Conservation (phyloP, 2,888 invertebrate species). For the Sepiola atlantica region DNA sequence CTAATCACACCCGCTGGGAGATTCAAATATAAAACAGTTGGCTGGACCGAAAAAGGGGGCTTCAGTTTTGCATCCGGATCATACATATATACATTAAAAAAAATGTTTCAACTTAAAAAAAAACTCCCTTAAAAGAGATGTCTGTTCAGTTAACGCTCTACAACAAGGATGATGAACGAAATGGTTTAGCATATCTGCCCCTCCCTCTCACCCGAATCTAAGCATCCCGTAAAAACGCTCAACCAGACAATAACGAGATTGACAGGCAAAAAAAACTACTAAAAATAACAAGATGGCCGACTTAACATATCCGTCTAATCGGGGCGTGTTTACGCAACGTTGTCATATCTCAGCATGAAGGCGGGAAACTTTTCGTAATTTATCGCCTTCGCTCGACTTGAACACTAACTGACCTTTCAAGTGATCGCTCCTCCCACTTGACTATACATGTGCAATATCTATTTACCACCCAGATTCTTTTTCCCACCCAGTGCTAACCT, state of each 20-base stretch:
- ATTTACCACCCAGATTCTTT: not conserved
- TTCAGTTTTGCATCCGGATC: no score
- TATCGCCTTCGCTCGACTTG: conserved; percentile 20
- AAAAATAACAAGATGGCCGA: not conserved
- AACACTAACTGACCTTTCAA: not conserved
- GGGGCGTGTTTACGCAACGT: conserved; percentile 6
- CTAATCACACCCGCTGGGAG: no score
- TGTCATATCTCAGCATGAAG: not conserved
- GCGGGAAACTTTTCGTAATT: conserved; percentile 8
- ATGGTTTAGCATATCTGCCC: not conserved
- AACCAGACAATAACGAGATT: not conserved
- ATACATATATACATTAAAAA: no score
- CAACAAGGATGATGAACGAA: not conserved
- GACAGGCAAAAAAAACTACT: no score
- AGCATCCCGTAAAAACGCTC: not conserved
- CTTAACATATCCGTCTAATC: not conserved
- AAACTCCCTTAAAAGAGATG: not conserved
- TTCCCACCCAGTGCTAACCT: not conserved
- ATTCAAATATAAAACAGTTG: no score
- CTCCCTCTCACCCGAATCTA: no score
- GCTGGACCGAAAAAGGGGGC: no score
- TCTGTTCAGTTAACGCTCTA: not conserved
- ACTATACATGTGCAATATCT: not conserved
- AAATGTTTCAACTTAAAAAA: no score
- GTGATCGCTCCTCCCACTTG: not conserved